Evolutionary conservation across 2,113 vertebrate genomes (phyloP), one percentile per base, ranked within the genome.

Genomic region (Phasianus colchicus): DNA sequence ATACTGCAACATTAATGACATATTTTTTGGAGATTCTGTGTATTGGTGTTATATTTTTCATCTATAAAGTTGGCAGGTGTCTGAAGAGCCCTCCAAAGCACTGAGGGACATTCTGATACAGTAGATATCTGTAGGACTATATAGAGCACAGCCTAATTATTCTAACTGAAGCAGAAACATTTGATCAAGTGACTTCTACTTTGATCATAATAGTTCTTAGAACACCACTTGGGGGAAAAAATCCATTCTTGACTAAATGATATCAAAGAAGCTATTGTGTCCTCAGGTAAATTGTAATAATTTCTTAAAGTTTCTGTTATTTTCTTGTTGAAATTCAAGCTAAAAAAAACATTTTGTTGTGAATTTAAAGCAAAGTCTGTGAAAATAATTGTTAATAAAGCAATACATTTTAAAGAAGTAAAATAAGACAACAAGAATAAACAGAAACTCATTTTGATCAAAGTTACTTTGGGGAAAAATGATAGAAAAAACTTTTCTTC

Each of bases 401-500:
- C 74, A 40, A 86, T 77, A 83, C 81, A 86, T n/a, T 77, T 17
- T 54, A 87, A 88, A 85, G 70, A 90, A 86, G 83, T 73, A 73
- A 60, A 86, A 86, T 40, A 72, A 72, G 91, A 65, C 29, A 83
- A 45, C 11, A 34, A 13, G 50, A 89, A 34, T 6, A 81, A 83
- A 83, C 4, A 80, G 20, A 80, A 80, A 43, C 10, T 69, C 43
- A 67, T 69, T 93, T 93, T 90, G 61, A 66, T 81, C n/a, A 70
- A 72, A 69, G 4, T 45, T 80, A 12, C 36, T 77, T 43, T 74
- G 27, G 12, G 50, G 36, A 74, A 73, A 52, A 34, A 36, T 86
- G 50, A 63, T 25, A 91, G 69, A 92, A 90, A 13, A 17, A 72
- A 20, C 52, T 75, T 55, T 54, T 80, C 80, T 52, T 52, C 13